These are phyloP conservation scores for Ceriagrion tenellum DNA, from an alignment of 2,888 invertebrate species.

Conservation along the genomic window DNA sequence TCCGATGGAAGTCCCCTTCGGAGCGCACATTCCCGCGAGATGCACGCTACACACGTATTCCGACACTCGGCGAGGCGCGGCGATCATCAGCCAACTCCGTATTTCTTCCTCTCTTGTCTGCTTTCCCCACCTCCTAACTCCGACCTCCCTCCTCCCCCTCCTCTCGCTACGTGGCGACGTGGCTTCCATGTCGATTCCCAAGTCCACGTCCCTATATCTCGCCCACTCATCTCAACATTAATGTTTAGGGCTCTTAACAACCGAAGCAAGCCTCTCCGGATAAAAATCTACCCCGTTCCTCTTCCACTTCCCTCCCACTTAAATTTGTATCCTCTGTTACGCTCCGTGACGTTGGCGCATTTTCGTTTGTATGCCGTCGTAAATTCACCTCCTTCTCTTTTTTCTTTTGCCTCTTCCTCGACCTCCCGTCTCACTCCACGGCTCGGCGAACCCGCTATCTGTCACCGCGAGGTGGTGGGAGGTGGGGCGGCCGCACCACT, in stretches of 20 bases:
- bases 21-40: neutral
- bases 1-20: neutral
- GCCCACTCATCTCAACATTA: conserved; percentile 58
- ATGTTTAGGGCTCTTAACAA: conserved; percentile 66
- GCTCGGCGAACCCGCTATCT: neutral
- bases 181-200: conserved; percentile 46
- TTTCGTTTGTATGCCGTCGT: conserved; percentile 44
- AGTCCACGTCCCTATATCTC: conserved; percentile 47
- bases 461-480: conserved; percentile 6
- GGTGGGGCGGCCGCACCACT: too few relatives aligned
- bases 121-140: neutral
- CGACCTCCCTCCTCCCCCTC: neutral
- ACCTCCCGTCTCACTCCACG: neutral
- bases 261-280: conserved; percentile 61
- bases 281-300: conserved; percentile 40
- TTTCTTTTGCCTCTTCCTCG: neutral
- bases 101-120: neutral
- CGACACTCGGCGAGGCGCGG: too few relatives aligned
- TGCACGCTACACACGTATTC: neutral
- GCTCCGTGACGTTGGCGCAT: conserved; percentile 54
- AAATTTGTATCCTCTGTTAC: conserved; percentile 54
- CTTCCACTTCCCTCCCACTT: conserved; percentile 26
- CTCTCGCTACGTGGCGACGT: neutral
- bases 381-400: neutral
- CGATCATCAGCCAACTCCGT: neutral